phyloP scores from a whole-genome alignment of 2,797 vertebrate genomes.

The Crypturellus tataupa region DNA sequence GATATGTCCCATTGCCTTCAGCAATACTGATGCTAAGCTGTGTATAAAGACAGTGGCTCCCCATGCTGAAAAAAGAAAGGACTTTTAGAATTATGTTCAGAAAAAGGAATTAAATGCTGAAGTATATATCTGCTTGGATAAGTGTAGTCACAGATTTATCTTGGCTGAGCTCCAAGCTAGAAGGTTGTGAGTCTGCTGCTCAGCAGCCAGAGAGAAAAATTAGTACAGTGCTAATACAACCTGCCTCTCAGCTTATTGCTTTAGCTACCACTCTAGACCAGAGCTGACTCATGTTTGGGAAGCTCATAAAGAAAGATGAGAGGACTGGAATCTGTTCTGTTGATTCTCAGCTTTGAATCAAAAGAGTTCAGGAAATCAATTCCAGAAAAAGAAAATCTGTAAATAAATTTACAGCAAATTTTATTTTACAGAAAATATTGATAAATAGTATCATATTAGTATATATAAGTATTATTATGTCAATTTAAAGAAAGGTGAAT shows the following conservation, averaged over 20 bases:
- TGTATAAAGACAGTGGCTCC: not conserved
- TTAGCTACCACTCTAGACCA: not conserved
- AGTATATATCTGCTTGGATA: slow-evolving; percentile 34
- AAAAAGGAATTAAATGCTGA: slow-evolving; percentile 56
- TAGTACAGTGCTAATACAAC: slow-evolving; percentile 1
- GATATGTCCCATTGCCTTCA: not conserved
- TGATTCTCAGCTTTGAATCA: not conserved
- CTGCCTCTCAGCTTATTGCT: slow-evolving; percentile 29
- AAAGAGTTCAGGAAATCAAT: not conserved
- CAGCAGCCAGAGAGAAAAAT: slow-evolving; percentile 9
- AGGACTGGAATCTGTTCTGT: not conserved
- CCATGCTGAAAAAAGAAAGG: not conserved
- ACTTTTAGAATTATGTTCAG: not conserved
- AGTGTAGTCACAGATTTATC: slow-evolving; percentile 53
- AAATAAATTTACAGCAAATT: not conserved
- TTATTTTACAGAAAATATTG: not conserved
- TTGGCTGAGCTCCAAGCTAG: slow-evolving; percentile 56
- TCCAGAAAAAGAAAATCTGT: not conserved
- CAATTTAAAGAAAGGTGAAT: slow-evolving; percentile 27
- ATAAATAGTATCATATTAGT: not conserved
- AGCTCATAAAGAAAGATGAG: not conserved
- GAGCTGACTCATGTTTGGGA: not conserved
- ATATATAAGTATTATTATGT: slow-evolving; percentile 7
- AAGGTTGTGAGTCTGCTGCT: slow-evolving; percentile 12
- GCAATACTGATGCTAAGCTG: not conserved